These are phyloP conservation scores for Balaeniceps rex DNA, from an alignment of 2,113 vertebrate genomes.

Conservation along the genomic window DNA sequence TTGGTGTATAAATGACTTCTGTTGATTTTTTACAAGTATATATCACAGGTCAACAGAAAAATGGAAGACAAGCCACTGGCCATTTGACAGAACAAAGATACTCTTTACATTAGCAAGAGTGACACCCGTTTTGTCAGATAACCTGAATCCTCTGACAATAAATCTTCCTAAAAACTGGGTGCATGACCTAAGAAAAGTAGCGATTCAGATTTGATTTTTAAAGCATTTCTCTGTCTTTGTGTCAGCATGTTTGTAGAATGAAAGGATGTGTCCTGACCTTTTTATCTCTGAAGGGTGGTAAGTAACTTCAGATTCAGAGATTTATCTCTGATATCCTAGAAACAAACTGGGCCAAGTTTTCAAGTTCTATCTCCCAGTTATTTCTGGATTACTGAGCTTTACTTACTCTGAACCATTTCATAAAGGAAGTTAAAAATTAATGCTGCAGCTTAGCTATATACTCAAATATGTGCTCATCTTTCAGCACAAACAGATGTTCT, in stretches of 20 bases:
- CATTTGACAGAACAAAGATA: not conserved
- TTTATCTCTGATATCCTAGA: constrained; percentile 20
- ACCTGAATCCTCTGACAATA: not conserved
- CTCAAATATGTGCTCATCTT: constrained; percentile 1
- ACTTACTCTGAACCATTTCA: not conserved
- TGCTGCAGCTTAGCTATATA: not conserved
- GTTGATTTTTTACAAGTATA: not conserved
- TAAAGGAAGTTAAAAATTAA: constrained; percentile 48
- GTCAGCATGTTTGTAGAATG: not conserved
- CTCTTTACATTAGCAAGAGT: not conserved
- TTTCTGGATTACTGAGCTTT: constrained; percentile 30
- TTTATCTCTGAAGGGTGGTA: constrained; percentile 26
- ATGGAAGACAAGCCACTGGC: not conserved
- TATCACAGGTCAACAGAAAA: not conserved
- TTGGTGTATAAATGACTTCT: not conserved
- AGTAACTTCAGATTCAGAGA: not conserved
- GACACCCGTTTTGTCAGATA: not conserved
- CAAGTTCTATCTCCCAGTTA: not conserved
- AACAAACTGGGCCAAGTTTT: constrained; percentile 38
- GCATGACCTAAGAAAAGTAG: not conserved
- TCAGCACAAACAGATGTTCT: constrained; percentile 23
- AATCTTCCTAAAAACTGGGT: not conserved
- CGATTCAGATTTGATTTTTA: not conserved
- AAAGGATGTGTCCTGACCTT: constrained; percentile 40
- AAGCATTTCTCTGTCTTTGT: not conserved